Conservation (phyloP, 2,113 vertebrate species). For the Ceyx melanurus region DNA sequence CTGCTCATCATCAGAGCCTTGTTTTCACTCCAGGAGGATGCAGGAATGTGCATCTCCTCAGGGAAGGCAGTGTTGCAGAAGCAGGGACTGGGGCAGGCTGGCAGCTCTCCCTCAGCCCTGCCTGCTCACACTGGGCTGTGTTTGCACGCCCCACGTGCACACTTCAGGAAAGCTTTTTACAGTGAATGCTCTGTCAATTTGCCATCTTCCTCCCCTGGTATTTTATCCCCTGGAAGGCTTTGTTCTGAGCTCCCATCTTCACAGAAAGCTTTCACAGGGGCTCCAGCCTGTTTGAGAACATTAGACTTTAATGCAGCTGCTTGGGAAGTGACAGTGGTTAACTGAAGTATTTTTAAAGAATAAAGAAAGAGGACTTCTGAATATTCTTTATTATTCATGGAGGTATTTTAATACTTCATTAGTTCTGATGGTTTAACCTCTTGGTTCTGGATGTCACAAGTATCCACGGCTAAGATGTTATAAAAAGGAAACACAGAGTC, state of each 20-base stretch:
- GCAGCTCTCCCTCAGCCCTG: background rate
- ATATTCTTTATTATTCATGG: background rate
- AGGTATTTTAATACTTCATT: background rate
- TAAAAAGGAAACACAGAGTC: background rate
- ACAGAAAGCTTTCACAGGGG: background rate
- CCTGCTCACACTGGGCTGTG: background rate
- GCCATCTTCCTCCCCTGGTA: background rate
- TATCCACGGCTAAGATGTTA: background rate
- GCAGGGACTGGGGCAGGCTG: background rate
- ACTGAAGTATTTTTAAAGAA: background rate
- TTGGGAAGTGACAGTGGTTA: background rate
- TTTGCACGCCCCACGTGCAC: background rate
- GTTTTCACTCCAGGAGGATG: background rate
- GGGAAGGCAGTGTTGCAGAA: background rate
- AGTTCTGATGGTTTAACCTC: background rate
- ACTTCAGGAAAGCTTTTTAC: background rate
- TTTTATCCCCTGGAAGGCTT: background rate
- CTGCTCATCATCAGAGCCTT: background rate
- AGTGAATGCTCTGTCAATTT: background rate
- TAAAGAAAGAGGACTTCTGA: background rate
- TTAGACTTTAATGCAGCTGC: background rate
- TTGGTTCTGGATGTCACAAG: background rate
- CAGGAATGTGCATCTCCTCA: background rate
- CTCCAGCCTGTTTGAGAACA: background rate
- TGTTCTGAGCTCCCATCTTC: background rate